Evolutionary conservation across 1,140 invertebrate species (phyloP).

Genomic region (Cotesia chilonis): DNA sequence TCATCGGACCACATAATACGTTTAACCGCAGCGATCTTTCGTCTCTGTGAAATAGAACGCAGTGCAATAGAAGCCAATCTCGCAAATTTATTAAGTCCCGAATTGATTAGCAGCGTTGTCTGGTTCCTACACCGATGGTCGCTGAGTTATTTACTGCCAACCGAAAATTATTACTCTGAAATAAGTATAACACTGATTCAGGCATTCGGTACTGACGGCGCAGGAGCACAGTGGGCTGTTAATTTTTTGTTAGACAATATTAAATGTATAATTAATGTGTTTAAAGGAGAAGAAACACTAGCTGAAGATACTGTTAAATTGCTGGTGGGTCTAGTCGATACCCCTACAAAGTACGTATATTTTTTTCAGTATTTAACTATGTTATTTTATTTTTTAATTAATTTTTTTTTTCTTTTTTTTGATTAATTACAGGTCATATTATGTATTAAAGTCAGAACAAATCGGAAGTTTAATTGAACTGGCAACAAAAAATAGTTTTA

Average conservation of each 20-base stretch:
- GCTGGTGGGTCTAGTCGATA: constrained; percentile 68
- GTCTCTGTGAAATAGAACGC: constrained; percentile 76
- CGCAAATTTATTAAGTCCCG: constrained; percentile 77
- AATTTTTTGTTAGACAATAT: constrained; percentile 73
- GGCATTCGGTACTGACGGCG: constrained; percentile 72
- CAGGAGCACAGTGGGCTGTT: constrained; percentile 69
- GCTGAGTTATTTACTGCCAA: constrained; percentile 77
- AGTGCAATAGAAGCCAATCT: constrained; percentile 71
- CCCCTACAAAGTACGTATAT: constrained; percentile 67
- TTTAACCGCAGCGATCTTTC: constrained; percentile 73
- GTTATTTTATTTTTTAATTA: constrained; percentile 10
- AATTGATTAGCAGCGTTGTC: constrained; percentile 79
- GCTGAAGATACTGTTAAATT: constrained; percentile 71
- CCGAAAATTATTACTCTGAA: constrained; percentile 75
- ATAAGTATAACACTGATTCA: constrained; percentile 67
- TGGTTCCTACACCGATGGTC: constrained; percentile 86
- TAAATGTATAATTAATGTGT: constrained; percentile 69
- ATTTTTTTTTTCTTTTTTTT: not conserved
- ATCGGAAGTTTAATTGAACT: constrained; percentile 60
- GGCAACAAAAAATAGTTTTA: constrained; percentile 60
- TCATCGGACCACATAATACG: constrained; percentile 72
- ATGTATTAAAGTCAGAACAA: constrained; percentile 52
- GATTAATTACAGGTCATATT: constrained; percentile 46
- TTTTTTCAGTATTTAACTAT: not conserved
- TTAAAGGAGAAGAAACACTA: constrained; percentile 69